phyloP scores from a whole-genome alignment of 2,797 vertebrate genomes.

The Aythya fuligula region DNA sequence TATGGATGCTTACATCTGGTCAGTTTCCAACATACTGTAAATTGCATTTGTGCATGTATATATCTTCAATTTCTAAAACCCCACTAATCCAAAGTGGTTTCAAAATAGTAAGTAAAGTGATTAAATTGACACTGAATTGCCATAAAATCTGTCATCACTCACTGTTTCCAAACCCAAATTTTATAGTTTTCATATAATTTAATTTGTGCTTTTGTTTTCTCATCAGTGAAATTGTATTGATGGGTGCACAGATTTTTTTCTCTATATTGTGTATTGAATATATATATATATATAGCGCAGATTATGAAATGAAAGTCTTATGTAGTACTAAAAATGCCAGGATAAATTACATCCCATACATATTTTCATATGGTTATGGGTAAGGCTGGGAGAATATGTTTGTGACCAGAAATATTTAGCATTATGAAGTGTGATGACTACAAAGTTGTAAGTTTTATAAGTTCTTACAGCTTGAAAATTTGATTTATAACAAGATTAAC shows the following conservation, averaged over 20 bases:
- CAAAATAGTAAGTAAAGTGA: not conserved
- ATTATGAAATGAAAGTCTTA: not conserved
- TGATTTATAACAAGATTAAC: slow-evolving; percentile 29
- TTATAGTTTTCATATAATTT: not conserved
- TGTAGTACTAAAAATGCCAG: not conserved
- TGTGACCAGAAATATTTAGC: slow-evolving; percentile 1
- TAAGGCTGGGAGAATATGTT: not conserved
- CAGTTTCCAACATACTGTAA: not conserved
- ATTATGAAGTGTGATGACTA: not conserved
- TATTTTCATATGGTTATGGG: not conserved
- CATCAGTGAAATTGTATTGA: not conserved
- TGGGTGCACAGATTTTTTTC: not conserved
- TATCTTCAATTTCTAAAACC: not conserved
- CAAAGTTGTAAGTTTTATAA: not conserved
- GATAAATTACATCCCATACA: not conserved
- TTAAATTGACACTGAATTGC: not conserved
- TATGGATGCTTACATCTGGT: not conserved
- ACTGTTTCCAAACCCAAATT: not conserved
- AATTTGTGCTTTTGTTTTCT: not conserved
- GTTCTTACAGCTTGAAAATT: not conserved
- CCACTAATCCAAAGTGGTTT: not conserved
- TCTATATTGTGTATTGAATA: not conserved
- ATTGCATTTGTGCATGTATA: not conserved
- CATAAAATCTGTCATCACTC: not conserved
- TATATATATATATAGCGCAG: not conserved